phyloP scores from a whole-genome alignment of 2,113 vertebrate genomes.

The Cyprinus carpio region DNA sequence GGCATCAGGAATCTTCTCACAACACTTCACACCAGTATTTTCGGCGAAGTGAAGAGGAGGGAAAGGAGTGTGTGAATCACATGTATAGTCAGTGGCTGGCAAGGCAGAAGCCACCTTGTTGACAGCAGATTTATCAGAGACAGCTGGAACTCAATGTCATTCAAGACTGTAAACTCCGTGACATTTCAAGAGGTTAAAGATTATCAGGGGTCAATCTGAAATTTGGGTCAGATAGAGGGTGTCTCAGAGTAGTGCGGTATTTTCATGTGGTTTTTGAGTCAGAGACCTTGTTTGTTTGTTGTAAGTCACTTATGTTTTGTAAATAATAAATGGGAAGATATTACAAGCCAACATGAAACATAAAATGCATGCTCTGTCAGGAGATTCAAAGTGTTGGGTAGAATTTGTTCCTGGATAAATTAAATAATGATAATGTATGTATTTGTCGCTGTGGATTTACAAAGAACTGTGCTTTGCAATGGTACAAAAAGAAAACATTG shows the following conservation, averaged over 20 bases:
- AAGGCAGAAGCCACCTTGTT: not conserved
- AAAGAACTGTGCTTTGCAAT: no score
- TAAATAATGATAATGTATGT: not conserved
- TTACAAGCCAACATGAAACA: not conserved
- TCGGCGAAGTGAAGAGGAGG: not conserved
- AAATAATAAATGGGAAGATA: not conserved
- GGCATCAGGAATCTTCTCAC: not conserved
- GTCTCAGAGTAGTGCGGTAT: not conserved
- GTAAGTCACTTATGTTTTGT: not conserved
- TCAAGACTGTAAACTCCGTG: conserved; percentile 18
- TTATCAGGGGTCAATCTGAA: not conserved
- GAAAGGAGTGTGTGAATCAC: not conserved
- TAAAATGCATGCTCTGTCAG: not conserved
- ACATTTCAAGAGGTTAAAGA: not conserved
- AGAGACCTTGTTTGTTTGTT: not conserved
- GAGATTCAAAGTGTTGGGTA: not conserved
- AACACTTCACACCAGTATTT: not conserved
- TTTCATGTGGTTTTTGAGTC: not conserved
- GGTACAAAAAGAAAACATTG: no score
- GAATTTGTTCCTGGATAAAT: not conserved
- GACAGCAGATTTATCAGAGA: conserved; percentile 4
- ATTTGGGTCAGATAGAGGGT: not conserved
- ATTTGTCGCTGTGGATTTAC: no score
- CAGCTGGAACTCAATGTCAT: not conserved
- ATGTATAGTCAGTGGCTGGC: not conserved